Evolutionary conservation across 2,797 vertebrate species (phyloP), one percentile per base, ranked within the genome.

Genomic region (Labeo calbasu): DNA sequence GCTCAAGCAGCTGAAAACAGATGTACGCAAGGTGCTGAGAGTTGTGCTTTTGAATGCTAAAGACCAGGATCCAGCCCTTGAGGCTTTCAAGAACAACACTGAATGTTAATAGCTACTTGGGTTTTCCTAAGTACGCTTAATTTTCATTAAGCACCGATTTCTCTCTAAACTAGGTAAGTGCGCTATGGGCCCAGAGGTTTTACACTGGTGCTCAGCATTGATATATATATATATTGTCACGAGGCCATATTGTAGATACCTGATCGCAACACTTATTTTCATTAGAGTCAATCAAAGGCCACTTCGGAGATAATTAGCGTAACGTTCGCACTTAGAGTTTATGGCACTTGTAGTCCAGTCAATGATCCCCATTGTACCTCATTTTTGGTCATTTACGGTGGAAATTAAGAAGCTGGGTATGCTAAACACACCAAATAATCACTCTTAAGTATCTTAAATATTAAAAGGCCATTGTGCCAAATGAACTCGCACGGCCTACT

Each of bases 271-370:
- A 65, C 72, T 83, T 57, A 55, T n/a, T 57, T 77, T 77, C 51
- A 77, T 46, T 57, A 51, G 23, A 82, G 43, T 55, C 78, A 80
- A 70, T 80, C 65, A 80, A 70, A 80, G 13, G 14, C 46, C 80
- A 77, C 72, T 77, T 48, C 57, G 28, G 17, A 11, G 40, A 77
- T 51, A 76, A 83, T 76, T 68, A 46, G n/a, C 4, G 10, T 68
- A 46, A 83, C 66, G 32, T 55, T 76, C 68, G 72, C 46, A 76
- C 81, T 83, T n/a, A 25, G 40, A 76, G 81, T 66, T 83, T 83
- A 73, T 63, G 36, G 81, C 81, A 76, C 15, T 68, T n/a, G 28
- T 25, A 15, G 32, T 76, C 32, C 72, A 77, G 21, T 15, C 76
- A 77, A 83, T 25, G 32, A 83, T 10, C 6, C 11, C 66, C n/a